Conservation (phyloP, 2,797 vertebrate species). For the Smutsia temminckii region DNA sequence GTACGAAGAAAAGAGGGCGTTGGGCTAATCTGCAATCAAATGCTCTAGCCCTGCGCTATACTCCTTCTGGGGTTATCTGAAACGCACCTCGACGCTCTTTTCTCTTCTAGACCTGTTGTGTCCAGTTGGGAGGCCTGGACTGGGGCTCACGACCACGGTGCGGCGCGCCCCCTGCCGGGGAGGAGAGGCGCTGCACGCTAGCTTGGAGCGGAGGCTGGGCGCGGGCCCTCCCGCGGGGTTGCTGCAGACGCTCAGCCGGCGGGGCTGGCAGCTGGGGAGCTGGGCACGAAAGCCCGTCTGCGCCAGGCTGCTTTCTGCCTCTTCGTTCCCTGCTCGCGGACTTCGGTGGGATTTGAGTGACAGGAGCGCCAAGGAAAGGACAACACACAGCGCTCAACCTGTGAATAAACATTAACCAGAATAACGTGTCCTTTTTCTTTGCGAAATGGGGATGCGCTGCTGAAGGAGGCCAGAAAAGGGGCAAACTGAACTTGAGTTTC, state of each 20-base stretch:
- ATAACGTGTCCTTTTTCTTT: not conserved
- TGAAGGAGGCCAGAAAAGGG: not conserved
- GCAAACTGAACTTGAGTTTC: not conserved
- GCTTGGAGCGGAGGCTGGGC: too few species aligned
- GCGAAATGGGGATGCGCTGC: not conserved
- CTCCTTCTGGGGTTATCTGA: not conserved
- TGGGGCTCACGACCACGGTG: too few species aligned
- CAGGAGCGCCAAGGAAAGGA: not conserved
- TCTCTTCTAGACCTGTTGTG: not conserved
- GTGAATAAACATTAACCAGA: not conserved
- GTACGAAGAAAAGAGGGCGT: not conserved
- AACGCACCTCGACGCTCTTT: rapidly evolving
- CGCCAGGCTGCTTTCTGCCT: too few species aligned
- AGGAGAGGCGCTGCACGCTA: too few species aligned
- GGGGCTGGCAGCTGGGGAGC: too few species aligned
- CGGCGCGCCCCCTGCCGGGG: not conserved
- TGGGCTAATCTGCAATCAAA: not conserved
- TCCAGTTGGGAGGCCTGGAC: not conserved
- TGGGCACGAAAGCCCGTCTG: too few species aligned
- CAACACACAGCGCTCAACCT: not conserved
- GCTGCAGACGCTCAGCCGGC: too few species aligned
- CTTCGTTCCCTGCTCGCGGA: too few species aligned
- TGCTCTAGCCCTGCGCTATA: too few species aligned
- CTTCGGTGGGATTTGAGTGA: not conserved
- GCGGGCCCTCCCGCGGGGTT: too few species aligned